A percentile compares a stretch with the other conserved stretches of the same genome.
These are phyloP conservation scores for Gonioctena quinquepunctata DNA, from an alignment of 1,140 invertebrate genomes.

Conservation along the genomic window DNA sequence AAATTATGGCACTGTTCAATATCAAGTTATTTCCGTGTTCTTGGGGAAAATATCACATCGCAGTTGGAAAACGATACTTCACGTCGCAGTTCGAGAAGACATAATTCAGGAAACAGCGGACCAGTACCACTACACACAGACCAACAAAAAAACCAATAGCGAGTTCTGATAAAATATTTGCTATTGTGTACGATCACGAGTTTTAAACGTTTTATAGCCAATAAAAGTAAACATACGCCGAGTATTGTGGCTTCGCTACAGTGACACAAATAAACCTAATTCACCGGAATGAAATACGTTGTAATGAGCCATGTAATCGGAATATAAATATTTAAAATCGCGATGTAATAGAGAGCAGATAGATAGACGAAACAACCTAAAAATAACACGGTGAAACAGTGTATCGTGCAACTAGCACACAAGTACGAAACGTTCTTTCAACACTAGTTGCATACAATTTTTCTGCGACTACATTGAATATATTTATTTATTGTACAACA, in stretches of 20 bases:
- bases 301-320: not conserved
- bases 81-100: not conserved
- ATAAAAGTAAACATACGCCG: not conserved
- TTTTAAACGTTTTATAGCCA: not conserved
- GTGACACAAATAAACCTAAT: constrained; percentile 1
- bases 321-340: constrained; percentile 3
- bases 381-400: too few relatives aligned
- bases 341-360: not conserved
- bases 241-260: not conserved
- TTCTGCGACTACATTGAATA: too few relatives aligned
- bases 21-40: too few relatives aligned
- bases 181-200: not conserved
- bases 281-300: not conserved
- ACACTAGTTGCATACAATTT: too few relatives aligned
- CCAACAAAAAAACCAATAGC: not conserved
- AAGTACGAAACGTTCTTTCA: too few relatives aligned
- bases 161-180: not conserved
- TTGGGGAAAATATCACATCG: too few relatives aligned
- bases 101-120: not conserved
- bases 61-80: not conserved
- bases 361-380: too few relatives aligned
- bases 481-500: too few relatives aligned
- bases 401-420: too few relatives aligned
- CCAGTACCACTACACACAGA: not conserved
- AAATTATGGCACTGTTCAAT: too few relatives aligned